Evolutionary conservation across 2,797 vertebrate genomes (phyloP), one percentile per base, ranked within the genome.

Genomic region (Antrozous pallidus): DNA sequence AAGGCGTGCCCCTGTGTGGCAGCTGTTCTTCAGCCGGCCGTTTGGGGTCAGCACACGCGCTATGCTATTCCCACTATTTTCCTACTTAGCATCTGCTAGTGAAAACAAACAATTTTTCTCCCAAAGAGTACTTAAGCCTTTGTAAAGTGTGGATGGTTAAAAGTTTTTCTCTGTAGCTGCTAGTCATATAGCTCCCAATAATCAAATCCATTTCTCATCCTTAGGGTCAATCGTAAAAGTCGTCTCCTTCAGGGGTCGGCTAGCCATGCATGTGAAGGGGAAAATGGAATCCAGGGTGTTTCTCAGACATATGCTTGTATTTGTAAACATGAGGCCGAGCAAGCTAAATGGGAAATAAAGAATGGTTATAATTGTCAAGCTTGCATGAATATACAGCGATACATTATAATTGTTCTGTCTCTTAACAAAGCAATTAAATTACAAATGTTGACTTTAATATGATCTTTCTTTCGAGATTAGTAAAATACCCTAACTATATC

Each of bases 401-500:
- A 11, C 28, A 36, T 38, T 82, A 12, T 7, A 63, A 73, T 82
- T 47, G 18, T 73, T 83, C 22, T 63, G 45, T 65, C 20, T 65
- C 28, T 75, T 49, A 54, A 75, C 33, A 45, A 73, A 90, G 26
- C 33, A 70, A 67, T 38, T 51, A 93, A 86, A 36, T 80, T 45
- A 49, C 4, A 86, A 78, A 63, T 78, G 40, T 88, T 91, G 8
- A 36, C 63, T 91, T 83, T 82, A 61, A 54, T 69, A 22, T 38
- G 81, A 42, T 69, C 24, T 83, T 84, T 73, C 10, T 61, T 18
- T 67, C 16, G 13, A 82, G 6, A 8, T 36, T 87, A 69, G 40
- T 65, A 93, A 78, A 87, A 84, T 75, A 93, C 17, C 49, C 31
- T 88, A 88, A 73, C 61, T 18, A 33, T 38, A 71, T 80, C 5